Conservation (phyloP, 2,797 vertebrate species). For the Synaphobranchus kaupii region DNA sequence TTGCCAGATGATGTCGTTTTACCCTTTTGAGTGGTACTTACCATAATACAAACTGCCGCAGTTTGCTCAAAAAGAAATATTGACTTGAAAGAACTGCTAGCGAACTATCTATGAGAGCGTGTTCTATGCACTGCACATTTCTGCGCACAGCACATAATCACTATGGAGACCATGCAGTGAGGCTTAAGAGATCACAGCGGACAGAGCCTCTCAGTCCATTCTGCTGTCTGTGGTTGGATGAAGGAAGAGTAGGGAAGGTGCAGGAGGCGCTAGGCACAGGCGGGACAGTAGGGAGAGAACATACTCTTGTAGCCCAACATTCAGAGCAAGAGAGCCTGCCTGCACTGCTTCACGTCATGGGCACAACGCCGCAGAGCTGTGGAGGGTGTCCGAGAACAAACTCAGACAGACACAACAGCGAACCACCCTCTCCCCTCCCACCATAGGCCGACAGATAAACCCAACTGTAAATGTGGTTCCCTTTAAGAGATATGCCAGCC, state of each 20-base stretch:
- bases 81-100: not conserved
- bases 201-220: not conserved
- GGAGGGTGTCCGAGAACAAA: not conserved
- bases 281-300: not conserved
- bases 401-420: not conserved
- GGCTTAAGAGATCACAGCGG: not conserved
- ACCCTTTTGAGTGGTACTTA: not conserved
- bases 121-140: not conserved
- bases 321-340: not conserved
- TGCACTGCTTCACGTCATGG: not conserved
- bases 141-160: not conserved
- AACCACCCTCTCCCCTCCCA: not conserved
- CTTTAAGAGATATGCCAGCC: constrained; percentile 3
- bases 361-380: not conserved
- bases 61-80: not conserved
- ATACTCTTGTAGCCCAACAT: not conserved
- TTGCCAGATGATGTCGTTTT: not conserved
- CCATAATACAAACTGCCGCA: no score
- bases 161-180: not conserved
- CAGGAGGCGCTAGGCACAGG: not conserved
- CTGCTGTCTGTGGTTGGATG: not conserved
- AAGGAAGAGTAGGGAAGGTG: not conserved
- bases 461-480: not conserved
- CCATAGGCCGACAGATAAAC: not conserved
- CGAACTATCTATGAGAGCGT: not conserved